Evolutionary conservation across 2,113 vertebrate species (phyloP).

Genomic region (Saguinus imperator): DNA sequence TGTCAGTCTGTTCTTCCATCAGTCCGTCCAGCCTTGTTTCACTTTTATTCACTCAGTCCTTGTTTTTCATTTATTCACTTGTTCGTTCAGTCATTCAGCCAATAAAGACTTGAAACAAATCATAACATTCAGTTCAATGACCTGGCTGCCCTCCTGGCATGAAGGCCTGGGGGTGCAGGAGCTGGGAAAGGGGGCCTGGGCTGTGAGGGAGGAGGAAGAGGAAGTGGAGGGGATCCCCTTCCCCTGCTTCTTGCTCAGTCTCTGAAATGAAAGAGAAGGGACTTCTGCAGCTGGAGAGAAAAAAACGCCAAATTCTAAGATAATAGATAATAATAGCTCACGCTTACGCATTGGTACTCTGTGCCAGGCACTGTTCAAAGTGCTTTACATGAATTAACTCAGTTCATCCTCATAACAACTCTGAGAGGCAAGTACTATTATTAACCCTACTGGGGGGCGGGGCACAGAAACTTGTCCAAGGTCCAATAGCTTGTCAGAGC

Average conservation of each 20-base stretch:
- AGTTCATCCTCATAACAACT: constrained; percentile 21
- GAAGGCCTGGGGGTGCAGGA: neutral
- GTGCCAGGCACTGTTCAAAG: constrained; percentile 38
- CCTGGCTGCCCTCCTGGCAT: neutral
- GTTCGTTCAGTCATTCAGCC: constrained; percentile 20
- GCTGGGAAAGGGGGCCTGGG: neutral
- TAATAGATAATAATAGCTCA: constrained; percentile 54
- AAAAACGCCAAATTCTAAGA: constrained; percentile 21
- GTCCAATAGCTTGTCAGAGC: constrained; percentile 48
- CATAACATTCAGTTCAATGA: neutral
- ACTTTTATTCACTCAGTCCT: neutral
- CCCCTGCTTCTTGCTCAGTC: neutral
- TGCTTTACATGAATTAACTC: constrained; percentile 53
- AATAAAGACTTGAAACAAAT: constrained; percentile 16
- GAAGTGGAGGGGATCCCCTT: neutral
- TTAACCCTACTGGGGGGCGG: constrained; percentile 30
- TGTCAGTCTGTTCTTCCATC: neutral
- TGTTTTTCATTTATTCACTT: constrained; percentile 6
- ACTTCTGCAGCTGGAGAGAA: constrained; percentile 47
- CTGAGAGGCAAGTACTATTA: constrained; percentile 10
- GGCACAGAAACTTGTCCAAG: constrained; percentile 31
- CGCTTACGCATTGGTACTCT: neutral
- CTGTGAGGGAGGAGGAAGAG: neutral
- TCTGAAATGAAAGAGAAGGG: constrained; percentile 40
- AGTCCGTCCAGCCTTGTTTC: neutral